Evolutionary conservation across 2,113 vertebrate genomes (phyloP).

Genomic region (Echinops telfairi): DNA sequence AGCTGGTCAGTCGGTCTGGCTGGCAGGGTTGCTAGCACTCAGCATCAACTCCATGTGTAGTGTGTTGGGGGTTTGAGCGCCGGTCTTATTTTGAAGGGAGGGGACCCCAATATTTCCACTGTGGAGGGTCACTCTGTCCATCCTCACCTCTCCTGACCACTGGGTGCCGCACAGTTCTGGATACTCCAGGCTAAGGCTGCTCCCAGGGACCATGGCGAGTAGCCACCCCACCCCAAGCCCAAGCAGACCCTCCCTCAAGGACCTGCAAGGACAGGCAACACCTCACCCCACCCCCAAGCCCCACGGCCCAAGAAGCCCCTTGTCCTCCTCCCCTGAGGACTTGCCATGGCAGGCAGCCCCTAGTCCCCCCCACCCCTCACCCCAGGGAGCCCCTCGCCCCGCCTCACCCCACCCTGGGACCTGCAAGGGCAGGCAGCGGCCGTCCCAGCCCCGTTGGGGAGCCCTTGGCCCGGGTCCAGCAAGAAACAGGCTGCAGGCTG

Average conservation of each 20-base stretch:
- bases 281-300: no score
- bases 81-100: background rate
- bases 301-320: background rate
- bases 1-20: no score
- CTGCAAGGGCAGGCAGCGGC: constrained; percentile 36
- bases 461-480: constrained; percentile 28
- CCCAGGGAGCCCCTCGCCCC: background rate
- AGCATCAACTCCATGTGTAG: no score
- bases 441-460: background rate
- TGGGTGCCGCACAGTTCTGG: no score
- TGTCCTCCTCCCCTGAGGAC: background rate
- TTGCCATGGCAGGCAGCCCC: accelerated
- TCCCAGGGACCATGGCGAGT: no score
- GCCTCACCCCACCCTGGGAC: background rate
- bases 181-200: no score
- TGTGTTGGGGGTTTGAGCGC: no score
- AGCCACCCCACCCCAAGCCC: no score
- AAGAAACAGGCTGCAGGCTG: background rate
- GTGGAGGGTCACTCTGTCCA: background rate
- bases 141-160: background rate
- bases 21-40: no score
- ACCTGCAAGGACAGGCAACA: no score
- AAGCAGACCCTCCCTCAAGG: no score
- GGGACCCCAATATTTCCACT: background rate
- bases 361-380: accelerated